A percentile compares a stretch with the other conserved stretches of the same genome.
Evolutionary conservation across 1,140 invertebrate species (phyloP).

Genomic region (Drosophila insularis): DNA sequence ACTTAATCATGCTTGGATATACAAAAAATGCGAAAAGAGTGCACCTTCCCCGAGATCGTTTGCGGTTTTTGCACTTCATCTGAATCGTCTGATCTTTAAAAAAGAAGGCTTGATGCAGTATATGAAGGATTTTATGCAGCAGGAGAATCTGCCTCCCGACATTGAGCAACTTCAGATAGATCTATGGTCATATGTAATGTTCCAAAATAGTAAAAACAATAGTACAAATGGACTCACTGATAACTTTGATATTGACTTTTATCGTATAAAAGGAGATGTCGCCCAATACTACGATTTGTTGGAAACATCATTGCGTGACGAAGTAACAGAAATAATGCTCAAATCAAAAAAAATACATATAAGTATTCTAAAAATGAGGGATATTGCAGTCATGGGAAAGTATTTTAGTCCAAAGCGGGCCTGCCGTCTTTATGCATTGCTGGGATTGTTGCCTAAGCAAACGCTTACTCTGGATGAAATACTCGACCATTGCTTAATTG

Average conservation of each 20-base stretch:
- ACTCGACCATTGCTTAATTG: not conserved
- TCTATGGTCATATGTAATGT: conserved; percentile 36
- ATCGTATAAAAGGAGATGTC: conserved; percentile 39
- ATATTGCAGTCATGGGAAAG: not conserved
- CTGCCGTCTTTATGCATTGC: conserved; percentile 23
- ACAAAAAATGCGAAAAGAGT: conserved; percentile 16
- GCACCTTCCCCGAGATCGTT: conserved; percentile 31
- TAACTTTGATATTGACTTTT: conserved; percentile 47
- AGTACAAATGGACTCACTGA: conserved; percentile 8
- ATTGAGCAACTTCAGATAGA: conserved; percentile 40
- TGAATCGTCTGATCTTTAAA: conserved; percentile 37
- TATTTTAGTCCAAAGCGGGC: conserved; percentile 26
- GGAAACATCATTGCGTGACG: not conserved
- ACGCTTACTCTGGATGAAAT: not conserved
- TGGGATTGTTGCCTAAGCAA: conserved; percentile 16
- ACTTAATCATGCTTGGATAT: conserved; percentile 30
- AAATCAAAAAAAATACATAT: conserved; percentile 11
- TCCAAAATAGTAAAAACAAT: conserved; percentile 1
- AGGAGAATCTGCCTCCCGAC: not conserved
- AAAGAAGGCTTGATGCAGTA: conserved; percentile 18
- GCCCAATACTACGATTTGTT: conserved; percentile 15
- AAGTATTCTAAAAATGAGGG: conserved; percentile 25
- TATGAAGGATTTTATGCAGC: conserved; percentile 5
- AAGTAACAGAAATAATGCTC: conserved; percentile 14
- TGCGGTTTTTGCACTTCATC: conserved; percentile 53